These are phyloP conservation scores for Gallinago paraguaiae DNA, from an alignment of 2,113 vertebrate genomes.

Conservation along the genomic window DNA sequence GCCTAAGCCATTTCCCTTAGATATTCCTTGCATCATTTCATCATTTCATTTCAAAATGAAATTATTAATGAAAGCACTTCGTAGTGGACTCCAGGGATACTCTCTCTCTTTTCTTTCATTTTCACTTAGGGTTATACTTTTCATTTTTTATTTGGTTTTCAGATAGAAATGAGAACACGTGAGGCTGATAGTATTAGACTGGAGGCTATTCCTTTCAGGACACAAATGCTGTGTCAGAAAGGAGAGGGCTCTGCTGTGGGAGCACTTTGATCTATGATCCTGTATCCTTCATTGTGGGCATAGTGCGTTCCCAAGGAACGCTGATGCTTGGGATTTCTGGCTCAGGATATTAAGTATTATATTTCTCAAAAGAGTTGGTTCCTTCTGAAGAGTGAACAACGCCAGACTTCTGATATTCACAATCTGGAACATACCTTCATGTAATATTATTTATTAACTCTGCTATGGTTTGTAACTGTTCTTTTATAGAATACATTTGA, in stretches of 20 bases:
- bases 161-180: not conserved
- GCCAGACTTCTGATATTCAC: not conserved
- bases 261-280: fast-evolving
- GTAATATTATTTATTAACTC: not conserved
- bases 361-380: not conserved
- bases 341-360: not conserved
- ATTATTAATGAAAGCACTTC: not conserved
- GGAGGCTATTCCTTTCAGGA: not conserved
- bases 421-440: not conserved
- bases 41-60: not conserved
- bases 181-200: not conserved
- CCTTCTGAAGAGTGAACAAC: not conserved
- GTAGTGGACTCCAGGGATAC: not conserved
- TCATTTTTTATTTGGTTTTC: not conserved
- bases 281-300: not conserved
- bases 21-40: not conserved
- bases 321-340: not conserved
- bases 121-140: not conserved
- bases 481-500: not conserved
- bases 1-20: not conserved
- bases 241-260: not conserved
- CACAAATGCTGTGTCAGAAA: not conserved
- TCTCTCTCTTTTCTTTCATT: not conserved
- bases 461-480: not conserved
- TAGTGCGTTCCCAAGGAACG: not conserved